phyloP scores from a whole-genome alignment of 1,140 invertebrate species.

The Drosophila quadrilineata region DNA sequence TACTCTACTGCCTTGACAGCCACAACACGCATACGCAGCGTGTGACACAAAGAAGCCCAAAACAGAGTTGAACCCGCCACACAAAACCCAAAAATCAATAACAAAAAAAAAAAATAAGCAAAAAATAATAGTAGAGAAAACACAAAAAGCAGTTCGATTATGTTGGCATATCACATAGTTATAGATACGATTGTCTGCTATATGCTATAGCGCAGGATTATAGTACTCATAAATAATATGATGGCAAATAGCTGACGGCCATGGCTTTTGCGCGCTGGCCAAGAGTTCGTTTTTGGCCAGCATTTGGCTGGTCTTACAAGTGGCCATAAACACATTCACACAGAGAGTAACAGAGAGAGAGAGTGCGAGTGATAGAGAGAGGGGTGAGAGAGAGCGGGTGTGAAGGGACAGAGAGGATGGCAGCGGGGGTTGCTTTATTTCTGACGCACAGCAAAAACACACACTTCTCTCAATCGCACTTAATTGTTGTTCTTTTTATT shows the following conservation, averaged over 20 bases:
- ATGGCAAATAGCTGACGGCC: conserved; percentile 16
- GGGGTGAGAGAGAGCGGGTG: background rate
- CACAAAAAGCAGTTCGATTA: conserved; percentile 57
- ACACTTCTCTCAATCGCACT: background rate
- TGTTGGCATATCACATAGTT: conserved; percentile 21
- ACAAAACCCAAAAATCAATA: no score
- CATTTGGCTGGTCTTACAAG: conserved; percentile 66
- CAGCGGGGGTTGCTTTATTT: conserved; percentile 29
- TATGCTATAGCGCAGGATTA: no score
- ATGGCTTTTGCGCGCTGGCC: conserved; percentile 18
- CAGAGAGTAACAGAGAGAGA: background rate
- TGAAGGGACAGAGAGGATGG: no score
- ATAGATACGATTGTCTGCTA: background rate
- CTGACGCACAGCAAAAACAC: conserved; percentile 61
- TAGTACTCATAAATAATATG: conserved; percentile 38
- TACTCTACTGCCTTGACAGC: no score
- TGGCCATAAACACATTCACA: conserved; percentile 67
- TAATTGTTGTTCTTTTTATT: conserved; percentile 9
- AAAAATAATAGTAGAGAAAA: conserved; percentile 4
- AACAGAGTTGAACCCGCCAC: no score
- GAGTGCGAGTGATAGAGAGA: background rate
- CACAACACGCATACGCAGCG: conserved; percentile 44
- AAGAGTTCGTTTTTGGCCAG: conserved; percentile 25
- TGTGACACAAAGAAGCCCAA: conserved; percentile 24
- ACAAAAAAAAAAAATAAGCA: background rate